Conservation (phyloP, 2,888 invertebrate species). For the Serripes groenlandicus region DNA sequence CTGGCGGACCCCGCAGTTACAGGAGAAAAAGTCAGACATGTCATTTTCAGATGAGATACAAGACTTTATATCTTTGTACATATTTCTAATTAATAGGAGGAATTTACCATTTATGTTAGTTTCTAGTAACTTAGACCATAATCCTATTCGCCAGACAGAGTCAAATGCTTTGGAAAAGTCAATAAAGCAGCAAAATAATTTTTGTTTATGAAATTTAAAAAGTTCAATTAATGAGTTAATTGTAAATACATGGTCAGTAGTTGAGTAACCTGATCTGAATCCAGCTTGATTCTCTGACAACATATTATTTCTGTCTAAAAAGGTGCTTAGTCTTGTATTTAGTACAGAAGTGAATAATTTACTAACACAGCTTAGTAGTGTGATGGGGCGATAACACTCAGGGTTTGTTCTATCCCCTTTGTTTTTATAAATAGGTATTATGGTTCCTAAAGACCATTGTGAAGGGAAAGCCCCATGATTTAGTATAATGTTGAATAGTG, state of each 20-base stretch:
- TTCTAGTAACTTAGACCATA: slow-evolving; percentile 33
- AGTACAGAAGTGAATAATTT: slow-evolving; percentile 5
- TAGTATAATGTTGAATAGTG: slow-evolving; percentile 3
- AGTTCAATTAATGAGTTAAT: slow-evolving; percentile 30
- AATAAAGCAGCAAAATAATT: slow-evolving; percentile 40
- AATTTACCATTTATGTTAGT: slow-evolving; percentile 30
- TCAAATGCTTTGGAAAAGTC: slow-evolving; percentile 46
- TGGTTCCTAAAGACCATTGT: not conserved
- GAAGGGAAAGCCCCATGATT: not conserved
- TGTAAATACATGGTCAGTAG: slow-evolving; percentile 34
- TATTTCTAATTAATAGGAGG: slow-evolving; percentile 29
- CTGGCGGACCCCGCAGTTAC: slow-evolving; percentile 39
- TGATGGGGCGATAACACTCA: not conserved
- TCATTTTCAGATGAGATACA: slow-evolving; percentile 27
- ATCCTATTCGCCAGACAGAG: slow-evolving; percentile 40
- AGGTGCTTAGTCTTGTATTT: not conserved
- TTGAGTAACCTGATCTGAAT: slow-evolving; percentile 26
- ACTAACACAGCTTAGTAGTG: not conserved
- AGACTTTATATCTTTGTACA: slow-evolving; percentile 55
- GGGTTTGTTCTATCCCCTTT: not conserved
- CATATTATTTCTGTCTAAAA: slow-evolving; percentile 6
- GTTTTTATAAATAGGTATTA: slow-evolving; percentile 1
- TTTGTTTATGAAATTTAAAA: slow-evolving; percentile 9
- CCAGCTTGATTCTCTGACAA: slow-evolving; percentile 4
- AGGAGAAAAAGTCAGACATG: slow-evolving; percentile 33